Percentiles rank a stretch among this genome's conserved stretches.
phyloP scores from a whole-genome alignment of 2,888 invertebrate species.

The Belgica antarctica region DNA sequence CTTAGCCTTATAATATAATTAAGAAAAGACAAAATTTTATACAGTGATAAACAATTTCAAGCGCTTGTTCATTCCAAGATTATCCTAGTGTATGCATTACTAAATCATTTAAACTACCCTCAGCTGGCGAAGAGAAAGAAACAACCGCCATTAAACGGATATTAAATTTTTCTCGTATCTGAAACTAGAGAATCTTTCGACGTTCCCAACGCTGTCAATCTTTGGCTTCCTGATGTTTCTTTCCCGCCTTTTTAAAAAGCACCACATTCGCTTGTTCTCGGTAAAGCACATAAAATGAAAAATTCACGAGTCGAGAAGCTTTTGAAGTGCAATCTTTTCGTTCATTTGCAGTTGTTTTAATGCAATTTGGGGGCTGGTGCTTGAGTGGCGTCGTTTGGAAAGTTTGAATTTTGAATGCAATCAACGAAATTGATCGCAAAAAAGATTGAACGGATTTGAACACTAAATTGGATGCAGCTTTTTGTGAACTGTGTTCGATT shows the following conservation, averaged over 20 bases:
- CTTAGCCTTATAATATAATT: no score
- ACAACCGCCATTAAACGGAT: slow-evolving; percentile 27
- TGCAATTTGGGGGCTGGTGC: no score
- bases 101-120: slow-evolving; percentile 30
- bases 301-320: no score
- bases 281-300: neutral
- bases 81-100: slow-evolving; percentile 8
- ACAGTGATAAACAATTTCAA: slow-evolving; percentile 16
- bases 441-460: no score
- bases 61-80: neutral
- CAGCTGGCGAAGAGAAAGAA: slow-evolving; percentile 4
- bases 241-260: neutral
- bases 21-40: neutral
- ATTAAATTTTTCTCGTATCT: slow-evolving; percentile 24
- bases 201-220: slow-evolving; percentile 20
- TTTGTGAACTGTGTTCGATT: no score
- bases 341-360: no score
- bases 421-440: no score
- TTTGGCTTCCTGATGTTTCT: neutral
- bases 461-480: no score
- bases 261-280: neutral
- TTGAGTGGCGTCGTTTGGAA: no score
- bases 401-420: no score
- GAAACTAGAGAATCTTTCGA: slow-evolving; percentile 11
- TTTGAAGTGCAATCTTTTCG: no score